Evolutionary conservation across 2,797 vertebrate species (phyloP).

Genomic region (Thaleichthys pacificus): DNA sequence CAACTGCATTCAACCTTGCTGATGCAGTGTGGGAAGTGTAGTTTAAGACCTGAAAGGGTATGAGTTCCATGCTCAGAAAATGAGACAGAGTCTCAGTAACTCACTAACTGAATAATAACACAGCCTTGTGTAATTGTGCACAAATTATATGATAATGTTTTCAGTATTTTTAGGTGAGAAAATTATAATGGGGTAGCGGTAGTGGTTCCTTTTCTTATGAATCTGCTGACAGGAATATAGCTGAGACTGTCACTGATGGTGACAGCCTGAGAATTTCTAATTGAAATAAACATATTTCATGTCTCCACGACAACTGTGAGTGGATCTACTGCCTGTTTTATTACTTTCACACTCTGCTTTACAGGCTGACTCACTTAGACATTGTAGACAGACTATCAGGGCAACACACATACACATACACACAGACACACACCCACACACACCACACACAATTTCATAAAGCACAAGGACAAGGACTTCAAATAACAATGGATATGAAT

Average conservation of each 20-base stretch:
- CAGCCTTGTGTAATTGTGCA: not conserved
- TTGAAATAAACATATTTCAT: conserved; percentile 47
- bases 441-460: conserved; percentile 1
- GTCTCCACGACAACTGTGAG: conserved; percentile 62
- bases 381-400: conserved; percentile 2
- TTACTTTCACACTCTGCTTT: conserved; percentile 63
- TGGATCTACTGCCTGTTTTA: conserved; percentile 54
- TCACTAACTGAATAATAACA: not conserved
- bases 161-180: too few species aligned
- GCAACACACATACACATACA: conserved; percentile 10
- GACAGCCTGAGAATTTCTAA: not conserved
- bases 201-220: too few species aligned
- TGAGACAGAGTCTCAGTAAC: not conserved
- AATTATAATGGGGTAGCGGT: too few species aligned
- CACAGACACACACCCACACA: not conserved
- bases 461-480: conserved; percentile 28
- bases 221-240: too few species aligned
- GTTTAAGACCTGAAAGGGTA: not conserved
- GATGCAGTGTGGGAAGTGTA: conserved; percentile 25
- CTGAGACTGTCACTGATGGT: too few species aligned
- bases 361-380: conserved; percentile 26
- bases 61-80: not conserved
- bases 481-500: not conserved
- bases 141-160: too few species aligned
- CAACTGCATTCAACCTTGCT: conserved; percentile 12